These are phyloP conservation scores for Phengaris arion DNA, from an alignment of 2,888 invertebrate genomes.

Conservation along the genomic window DNA sequence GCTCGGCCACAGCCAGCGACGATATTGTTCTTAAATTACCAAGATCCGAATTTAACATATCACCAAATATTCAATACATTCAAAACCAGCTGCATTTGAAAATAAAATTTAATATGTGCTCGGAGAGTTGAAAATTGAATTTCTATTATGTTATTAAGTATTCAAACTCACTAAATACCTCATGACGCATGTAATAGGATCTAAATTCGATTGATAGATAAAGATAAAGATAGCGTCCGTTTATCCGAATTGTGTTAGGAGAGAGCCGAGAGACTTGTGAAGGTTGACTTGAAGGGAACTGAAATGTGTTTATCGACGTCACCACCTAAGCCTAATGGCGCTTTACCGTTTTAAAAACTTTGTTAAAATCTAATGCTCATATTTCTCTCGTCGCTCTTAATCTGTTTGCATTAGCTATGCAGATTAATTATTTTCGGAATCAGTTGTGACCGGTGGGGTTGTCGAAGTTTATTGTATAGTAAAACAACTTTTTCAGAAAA, in stretches of 20 bases:
- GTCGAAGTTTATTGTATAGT: too few relatives aligned
- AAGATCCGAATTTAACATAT: conserved; percentile 58
- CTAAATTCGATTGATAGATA: conserved; percentile 36
- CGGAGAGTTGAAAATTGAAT: background rate
- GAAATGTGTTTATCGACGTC: conserved; percentile 13
- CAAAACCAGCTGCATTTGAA: background rate
- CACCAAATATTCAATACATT: conserved; percentile 49
- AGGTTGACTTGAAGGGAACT: conserved; percentile 52
- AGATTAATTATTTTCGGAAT: background rate
- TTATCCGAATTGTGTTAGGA: conserved; percentile 51
- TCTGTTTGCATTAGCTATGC: conserved; percentile 9
- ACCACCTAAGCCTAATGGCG: conserved; percentile 18
- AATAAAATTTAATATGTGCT: background rate
- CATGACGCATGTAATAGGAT: conserved; percentile 36
- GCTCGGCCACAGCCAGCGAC: background rate
- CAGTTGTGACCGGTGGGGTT: too few relatives aligned
- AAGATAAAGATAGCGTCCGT: conserved; percentile 40
- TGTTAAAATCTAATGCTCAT: conserved; percentile 6
- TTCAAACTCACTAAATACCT: conserved; percentile 33
- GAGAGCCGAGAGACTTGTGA: conserved; percentile 45
- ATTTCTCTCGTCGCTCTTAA: conserved; percentile 1
- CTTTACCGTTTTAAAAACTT: conserved; percentile 17
- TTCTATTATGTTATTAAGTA: background rate
- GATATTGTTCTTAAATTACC: conserved; percentile 48
- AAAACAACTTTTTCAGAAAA: too few relatives aligned